Evolutionary conservation across 2,888 invertebrate species (phyloP).

Genomic region (Eilema griseolum): DNA sequence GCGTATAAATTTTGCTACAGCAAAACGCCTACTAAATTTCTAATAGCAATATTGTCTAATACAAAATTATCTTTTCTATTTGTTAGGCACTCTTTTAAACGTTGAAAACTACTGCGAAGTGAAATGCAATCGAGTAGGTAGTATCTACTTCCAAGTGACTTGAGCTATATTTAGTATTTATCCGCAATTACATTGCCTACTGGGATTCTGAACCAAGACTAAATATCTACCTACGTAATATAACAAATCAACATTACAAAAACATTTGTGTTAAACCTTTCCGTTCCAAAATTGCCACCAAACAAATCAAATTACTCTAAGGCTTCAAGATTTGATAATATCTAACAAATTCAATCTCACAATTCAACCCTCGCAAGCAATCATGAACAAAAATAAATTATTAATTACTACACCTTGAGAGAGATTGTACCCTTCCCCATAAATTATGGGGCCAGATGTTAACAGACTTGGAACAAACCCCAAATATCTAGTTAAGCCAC

Average conservation of each 20-base stretch:
- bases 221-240: no score
- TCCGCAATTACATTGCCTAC: not conserved
- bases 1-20: no score
- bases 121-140: no score
- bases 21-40: not conserved
- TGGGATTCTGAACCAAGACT: no score
- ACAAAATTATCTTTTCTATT: no score
- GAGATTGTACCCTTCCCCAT: constrained; percentile 82
- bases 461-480: constrained; percentile 82
- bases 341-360: constrained; percentile 52
- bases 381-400: constrained; percentile 81
- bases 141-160: no score
- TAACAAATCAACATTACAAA: not conserved
- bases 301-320: constrained; percentile 45
- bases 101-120: not conserved
- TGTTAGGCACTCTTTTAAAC: not conserved
- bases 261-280: constrained; percentile 28
- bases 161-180: not conserved
- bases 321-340: constrained; percentile 55
- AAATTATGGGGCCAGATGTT: constrained; percentile 84
- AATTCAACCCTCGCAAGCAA: constrained; percentile 65
- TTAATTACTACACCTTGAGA: constrained; percentile 83
- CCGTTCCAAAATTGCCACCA: constrained; percentile 33
- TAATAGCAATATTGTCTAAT: not conserved
- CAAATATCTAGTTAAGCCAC: constrained; percentile 85